Evolutionary conservation across 2,113 vertebrate genomes (phyloP).

Genomic region (Corapipo altera): DNA sequence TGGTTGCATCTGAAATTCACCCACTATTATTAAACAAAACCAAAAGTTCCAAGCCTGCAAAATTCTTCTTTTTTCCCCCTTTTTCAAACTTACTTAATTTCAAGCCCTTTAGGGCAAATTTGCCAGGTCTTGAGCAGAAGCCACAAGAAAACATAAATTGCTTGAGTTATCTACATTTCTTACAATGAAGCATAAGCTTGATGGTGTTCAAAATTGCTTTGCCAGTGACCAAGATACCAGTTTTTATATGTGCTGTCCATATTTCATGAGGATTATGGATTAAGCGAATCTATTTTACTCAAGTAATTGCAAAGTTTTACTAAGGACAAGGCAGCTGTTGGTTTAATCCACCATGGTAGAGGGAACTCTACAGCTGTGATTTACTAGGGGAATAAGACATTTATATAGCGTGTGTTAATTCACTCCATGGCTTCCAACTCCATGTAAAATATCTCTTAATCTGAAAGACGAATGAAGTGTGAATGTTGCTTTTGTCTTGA

Average conservation of each 20-base stretch:
- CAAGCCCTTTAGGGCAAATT: neutral
- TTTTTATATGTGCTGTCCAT: neutral
- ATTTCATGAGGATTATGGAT: neutral
- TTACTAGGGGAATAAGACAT: neutral
- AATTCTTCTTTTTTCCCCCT: neutral
- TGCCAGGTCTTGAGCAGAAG: neutral
- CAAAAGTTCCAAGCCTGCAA: neutral
- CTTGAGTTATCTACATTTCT: neutral
- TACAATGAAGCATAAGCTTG: neutral
- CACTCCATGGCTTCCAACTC: accelerated
- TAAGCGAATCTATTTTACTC: neutral
- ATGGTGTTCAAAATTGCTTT: neutral
- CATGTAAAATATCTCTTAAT: neutral
- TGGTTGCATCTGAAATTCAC: neutral
- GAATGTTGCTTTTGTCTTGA: neutral
- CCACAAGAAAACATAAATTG: neutral
- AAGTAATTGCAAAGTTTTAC: neutral
- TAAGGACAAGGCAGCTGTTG: neutral
- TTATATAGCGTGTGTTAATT: neutral
- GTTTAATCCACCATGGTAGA: neutral
- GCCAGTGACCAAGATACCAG: neutral
- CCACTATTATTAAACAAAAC: neutral
- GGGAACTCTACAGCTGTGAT: neutral
- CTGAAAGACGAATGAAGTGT: neutral
- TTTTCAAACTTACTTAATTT: neutral